Evolutionary conservation across 2,888 invertebrate species (phyloP).

Genomic region (Carpatolechia fugitivella): DNA sequence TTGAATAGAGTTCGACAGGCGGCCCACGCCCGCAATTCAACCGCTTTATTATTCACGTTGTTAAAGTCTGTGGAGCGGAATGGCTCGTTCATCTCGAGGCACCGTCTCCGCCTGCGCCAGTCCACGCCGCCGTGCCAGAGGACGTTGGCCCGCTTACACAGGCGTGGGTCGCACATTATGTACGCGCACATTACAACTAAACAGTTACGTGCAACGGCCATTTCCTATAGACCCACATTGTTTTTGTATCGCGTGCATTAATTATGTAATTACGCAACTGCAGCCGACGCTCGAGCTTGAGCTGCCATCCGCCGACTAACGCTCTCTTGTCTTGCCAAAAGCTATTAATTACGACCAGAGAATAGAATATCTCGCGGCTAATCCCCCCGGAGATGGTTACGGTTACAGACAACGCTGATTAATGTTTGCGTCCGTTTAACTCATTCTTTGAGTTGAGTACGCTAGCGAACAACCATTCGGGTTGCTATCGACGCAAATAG

Average conservation of each 20-base stretch:
- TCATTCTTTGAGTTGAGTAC: slow-evolving; percentile 64
- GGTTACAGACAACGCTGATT: slow-evolving; percentile 75
- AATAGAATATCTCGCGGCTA: slow-evolving; percentile 75
- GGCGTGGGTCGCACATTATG: slow-evolving; percentile 61
- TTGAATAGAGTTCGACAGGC: slow-evolving; percentile 30
- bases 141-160: slow-evolving; percentile 63
- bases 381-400: slow-evolving; percentile 72
- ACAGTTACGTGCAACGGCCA: slow-evolving; percentile 53
- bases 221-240: slow-evolving; percentile 57
- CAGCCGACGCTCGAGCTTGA: slow-evolving; percentile 61
- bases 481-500: slow-evolving; percentile 59
- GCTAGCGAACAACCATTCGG: slow-evolving; percentile 63
- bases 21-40: slow-evolving; percentile 34
- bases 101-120: slow-evolving; percentile 41
- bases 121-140: slow-evolving; percentile 50
- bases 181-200: slow-evolving; percentile 49
- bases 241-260: slow-evolving; percentile 56
- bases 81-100: slow-evolving; percentile 39
- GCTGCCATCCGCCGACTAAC: slow-evolving; percentile 43
- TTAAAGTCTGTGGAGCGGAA: slow-evolving; percentile 41
- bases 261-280: slow-evolving; percentile 67
- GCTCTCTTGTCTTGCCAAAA: slow-evolving; percentile 76
- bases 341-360: slow-evolving; percentile 74
- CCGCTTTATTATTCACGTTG: slow-evolving; percentile 44
- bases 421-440: slow-evolving; percentile 71